Evolutionary conservation across 2,797 vertebrate genomes (phyloP).

Genomic region (Cirrhinus molitorella): DNA sequence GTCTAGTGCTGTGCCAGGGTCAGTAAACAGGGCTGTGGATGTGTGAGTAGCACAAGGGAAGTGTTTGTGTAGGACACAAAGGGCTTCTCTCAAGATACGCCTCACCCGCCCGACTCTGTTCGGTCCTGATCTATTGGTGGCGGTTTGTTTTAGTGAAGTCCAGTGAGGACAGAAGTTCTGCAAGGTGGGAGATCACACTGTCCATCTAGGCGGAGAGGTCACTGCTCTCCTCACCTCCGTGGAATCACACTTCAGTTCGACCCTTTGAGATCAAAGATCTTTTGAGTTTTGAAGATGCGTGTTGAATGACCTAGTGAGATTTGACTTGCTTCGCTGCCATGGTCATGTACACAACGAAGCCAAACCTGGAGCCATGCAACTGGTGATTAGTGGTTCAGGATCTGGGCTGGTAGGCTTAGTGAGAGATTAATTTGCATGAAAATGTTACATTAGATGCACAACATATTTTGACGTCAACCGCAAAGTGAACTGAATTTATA

Average conservation of each 20-base stretch:
- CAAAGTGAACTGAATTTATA: too few relatives aligned
- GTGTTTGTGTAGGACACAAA: conserved; percentile 74
- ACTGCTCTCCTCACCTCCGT: conserved; percentile 18
- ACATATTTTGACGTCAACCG: background rate
- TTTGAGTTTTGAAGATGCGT: background rate
- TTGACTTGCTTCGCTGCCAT: background rate
- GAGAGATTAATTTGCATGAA: background rate
- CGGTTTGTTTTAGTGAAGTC: conserved; percentile 64
- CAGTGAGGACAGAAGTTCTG: conserved; percentile 37
- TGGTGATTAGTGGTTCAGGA: background rate
- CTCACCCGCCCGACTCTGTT: conserved; percentile 35
- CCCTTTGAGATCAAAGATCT: conserved; percentile 34
- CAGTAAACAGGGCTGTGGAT: conserved; percentile 61
- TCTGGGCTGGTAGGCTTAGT: background rate
- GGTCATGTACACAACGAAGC: background rate
- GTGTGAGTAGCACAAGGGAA: conserved; percentile 66
- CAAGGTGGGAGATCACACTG: conserved; percentile 54
- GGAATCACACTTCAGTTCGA: conserved; percentile 42
- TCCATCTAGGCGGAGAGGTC: conserved; percentile 40
- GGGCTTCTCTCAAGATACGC: conserved; percentile 62
- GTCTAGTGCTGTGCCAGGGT: conserved; percentile 61
- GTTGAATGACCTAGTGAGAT: conserved; percentile 13
- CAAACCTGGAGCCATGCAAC: background rate
- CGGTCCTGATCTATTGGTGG: conserved; percentile 45
- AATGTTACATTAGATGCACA: background rate